phyloP scores from a whole-genome alignment of 2,797 vertebrate genomes.

The Hipposideros larvatus region DNA sequence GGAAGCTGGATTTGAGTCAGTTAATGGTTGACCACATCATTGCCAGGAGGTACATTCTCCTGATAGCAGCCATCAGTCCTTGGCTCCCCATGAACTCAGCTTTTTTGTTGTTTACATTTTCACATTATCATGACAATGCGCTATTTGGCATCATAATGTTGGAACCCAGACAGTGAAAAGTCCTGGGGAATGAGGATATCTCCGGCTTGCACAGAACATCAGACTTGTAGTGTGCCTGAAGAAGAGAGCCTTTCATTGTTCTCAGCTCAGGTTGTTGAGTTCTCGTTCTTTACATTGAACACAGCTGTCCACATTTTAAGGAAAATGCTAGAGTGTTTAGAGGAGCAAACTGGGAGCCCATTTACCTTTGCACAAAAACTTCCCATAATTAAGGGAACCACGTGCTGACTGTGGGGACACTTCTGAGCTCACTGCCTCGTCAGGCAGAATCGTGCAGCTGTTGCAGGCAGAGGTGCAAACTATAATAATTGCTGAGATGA shows the following conservation, averaged over 20 bases:
- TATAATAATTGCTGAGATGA: neutral
- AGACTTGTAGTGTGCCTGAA: neutral
- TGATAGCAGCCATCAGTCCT: neutral
- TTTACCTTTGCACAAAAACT: neutral
- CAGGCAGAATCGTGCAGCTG: neutral
- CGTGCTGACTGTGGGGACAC: rapidly evolving
- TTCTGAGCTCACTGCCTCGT: neutral
- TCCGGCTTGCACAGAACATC: neutral
- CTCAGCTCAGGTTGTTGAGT: neutral
- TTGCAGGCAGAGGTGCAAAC: neutral
- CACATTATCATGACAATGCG: neutral
- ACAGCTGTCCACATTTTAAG: neutral
- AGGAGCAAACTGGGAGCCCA: neutral
- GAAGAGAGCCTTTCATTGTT: neutral
- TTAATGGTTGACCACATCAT: neutral
- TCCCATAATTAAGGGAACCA: neutral
- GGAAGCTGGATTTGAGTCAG: neutral
- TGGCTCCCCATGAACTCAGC: neutral
- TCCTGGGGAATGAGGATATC: neutral
- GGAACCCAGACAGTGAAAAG: neutral
- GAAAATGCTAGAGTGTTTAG: neutral
- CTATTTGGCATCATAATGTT: neutral
- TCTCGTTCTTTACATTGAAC: neutral
- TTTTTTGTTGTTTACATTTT: neutral
- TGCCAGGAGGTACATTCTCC: neutral